Conservation (phyloP, 2,113 vertebrate genomes). For the Taxidea taxus region DNA sequence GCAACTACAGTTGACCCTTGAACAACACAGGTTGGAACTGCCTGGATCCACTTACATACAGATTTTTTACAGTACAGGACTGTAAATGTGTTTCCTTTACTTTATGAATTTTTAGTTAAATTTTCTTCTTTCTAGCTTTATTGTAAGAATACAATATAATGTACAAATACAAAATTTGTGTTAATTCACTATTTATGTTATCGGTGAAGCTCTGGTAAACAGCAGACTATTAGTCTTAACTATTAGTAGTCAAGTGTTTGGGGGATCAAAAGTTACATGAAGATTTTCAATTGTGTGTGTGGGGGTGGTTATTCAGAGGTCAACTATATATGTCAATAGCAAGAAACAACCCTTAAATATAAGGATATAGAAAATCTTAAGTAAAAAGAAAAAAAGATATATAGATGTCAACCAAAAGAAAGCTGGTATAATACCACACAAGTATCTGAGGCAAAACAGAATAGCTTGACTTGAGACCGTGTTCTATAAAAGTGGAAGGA, state of each 20-base stretch:
- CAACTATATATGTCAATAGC: background rate
- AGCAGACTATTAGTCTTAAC: background rate
- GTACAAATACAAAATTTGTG: background rate
- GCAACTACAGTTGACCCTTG: background rate
- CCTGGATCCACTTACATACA: background rate
- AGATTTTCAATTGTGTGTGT: background rate
- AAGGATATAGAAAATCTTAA: background rate
- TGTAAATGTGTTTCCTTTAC: background rate
- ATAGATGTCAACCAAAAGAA: background rate
- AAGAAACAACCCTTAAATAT: background rate
- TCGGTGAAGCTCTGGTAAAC: background rate
- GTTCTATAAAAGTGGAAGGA: background rate
- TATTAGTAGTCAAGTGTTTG: background rate
- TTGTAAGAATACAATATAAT: background rate
- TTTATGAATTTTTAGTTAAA: background rate
- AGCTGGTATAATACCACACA: background rate
- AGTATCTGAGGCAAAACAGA: background rate
- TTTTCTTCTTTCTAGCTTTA: background rate
- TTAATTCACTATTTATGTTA: background rate
- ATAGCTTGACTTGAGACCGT: background rate
- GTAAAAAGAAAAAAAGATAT: background rate
- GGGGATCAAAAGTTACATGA: background rate
- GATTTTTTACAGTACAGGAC: background rate
- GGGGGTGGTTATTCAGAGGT: background rate
- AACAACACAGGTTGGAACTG: background rate